Evolutionary conservation across 2,797 vertebrate species (phyloP).

Genomic region (Heteromormyrus szaboi): DNA sequence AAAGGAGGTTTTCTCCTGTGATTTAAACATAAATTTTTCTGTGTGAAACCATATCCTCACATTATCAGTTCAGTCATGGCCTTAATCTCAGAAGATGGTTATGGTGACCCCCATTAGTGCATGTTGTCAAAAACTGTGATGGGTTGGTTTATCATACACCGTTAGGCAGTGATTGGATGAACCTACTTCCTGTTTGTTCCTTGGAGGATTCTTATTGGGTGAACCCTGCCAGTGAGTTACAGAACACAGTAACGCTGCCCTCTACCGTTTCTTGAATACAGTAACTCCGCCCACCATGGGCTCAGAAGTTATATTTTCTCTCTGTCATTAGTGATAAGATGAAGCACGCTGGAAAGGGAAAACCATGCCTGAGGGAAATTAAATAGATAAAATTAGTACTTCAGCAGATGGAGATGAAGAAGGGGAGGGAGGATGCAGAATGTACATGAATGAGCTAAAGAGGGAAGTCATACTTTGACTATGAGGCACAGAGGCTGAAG

Average conservation of each 20-base stretch:
- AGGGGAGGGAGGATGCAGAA: neutral
- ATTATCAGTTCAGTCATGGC: neutral
- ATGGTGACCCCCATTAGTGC: neutral
- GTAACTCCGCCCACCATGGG: neutral
- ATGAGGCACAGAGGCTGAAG: neutral
- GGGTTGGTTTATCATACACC: neutral
- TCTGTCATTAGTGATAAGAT: neutral
- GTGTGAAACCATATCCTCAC: neutral
- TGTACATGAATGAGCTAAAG: neutral
- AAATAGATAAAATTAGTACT: neutral
- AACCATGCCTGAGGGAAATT: neutral
- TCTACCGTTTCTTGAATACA: neutral
- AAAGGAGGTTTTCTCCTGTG: neutral
- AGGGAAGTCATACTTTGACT: neutral
- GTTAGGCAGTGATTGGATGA: neutral
- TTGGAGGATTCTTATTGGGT: neutral
- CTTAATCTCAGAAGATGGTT: neutral
- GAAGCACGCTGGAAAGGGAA: neutral
- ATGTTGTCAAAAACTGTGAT: neutral
- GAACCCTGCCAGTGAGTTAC: neutral
- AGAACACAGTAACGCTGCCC: neutral
- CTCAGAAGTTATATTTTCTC: neutral
- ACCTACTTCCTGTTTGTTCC: neutral
- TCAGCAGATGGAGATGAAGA: neutral
- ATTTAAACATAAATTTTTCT: neutral